Evolutionary conservation across 2,888 invertebrate genomes (phyloP).

Genomic region (Tiliacea citrago): DNA sequence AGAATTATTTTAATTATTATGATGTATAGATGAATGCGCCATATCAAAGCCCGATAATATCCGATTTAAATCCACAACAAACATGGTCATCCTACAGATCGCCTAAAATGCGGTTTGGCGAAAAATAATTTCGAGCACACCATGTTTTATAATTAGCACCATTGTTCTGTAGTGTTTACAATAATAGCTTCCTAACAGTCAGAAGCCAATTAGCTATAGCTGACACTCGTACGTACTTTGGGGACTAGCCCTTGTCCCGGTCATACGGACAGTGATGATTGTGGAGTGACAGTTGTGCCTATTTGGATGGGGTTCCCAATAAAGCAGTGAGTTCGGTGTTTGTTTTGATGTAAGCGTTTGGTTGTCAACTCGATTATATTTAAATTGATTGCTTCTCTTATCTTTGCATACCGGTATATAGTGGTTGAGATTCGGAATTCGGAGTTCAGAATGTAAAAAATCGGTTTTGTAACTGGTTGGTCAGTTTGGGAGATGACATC

Average conservation of each 20-base stretch:
- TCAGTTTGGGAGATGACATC: neutral
- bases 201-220: constrained; percentile 8
- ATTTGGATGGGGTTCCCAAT: constrained; percentile 11
- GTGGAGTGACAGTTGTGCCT: constrained; percentile 14
- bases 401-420: neutral
- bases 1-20: neutral
- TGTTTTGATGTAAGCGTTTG: constrained; percentile 2
- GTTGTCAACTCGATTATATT: neutral
- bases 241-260: constrained; percentile 22
- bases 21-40: neutral
- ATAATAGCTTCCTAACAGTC: constrained; percentile 63
- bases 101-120: constrained; percentile 63
- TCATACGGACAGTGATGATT: neutral
- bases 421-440: neutral
- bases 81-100: constrained; percentile 31
- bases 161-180: constrained; percentile 74
- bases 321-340: constrained; percentile 25
- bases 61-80: neutral
- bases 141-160: constrained; percentile 71
- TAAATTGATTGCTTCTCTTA: neutral
- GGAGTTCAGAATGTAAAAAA: constrained; percentile 1
- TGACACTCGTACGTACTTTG: constrained; percentile 14
- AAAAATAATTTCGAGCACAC: constrained; percentile 63
- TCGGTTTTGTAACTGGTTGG: neutral
- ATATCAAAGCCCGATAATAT: constrained; percentile 6